A percentile compares a stretch with the other conserved stretches of the same genome.
Evolutionary conservation across 2,797 vertebrate species (phyloP).

Genomic region (Lemur catta): DNA sequence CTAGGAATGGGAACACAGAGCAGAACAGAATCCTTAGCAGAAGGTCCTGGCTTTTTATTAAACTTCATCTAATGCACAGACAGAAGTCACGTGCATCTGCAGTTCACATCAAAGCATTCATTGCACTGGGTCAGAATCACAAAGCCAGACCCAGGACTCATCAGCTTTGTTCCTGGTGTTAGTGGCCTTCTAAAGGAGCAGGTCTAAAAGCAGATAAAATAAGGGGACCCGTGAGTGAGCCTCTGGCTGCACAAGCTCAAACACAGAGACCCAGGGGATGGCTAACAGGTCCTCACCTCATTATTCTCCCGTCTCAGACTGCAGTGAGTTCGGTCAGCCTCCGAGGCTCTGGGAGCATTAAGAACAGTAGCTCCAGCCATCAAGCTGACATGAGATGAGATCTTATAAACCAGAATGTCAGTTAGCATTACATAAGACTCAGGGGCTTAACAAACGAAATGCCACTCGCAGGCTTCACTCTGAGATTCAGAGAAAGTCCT

Average conservation of each 20-base stretch:
- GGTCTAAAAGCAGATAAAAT: not conserved
- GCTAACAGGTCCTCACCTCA: not conserved
- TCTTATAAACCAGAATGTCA: slow-evolving; percentile 40
- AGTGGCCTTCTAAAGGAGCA: not conserved
- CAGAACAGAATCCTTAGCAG: not conserved
- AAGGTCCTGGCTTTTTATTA: not conserved
- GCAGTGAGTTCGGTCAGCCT: not conserved
- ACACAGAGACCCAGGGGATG: not conserved
- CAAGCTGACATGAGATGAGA: slow-evolving; percentile 26
- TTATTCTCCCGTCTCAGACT: not conserved
- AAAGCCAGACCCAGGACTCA: not conserved
- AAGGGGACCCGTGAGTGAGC: not conserved
- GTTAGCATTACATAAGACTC: slow-evolving; percentile 29
- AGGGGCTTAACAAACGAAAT: not conserved
- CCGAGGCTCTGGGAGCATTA: not conserved
- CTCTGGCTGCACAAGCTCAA: not conserved
- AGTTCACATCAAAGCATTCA: not conserved
- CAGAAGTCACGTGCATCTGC: not conserved
- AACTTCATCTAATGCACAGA: accelerated
- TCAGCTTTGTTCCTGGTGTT: not conserved
- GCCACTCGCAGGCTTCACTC: not conserved
- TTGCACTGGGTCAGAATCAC: not conserved
- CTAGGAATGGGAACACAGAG: not conserved
- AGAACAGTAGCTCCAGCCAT: slow-evolving; percentile 20
- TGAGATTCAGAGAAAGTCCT: not conserved